phyloP scores from a whole-genome alignment of 2,888 invertebrate species.

The Auanema sp. region DNA sequence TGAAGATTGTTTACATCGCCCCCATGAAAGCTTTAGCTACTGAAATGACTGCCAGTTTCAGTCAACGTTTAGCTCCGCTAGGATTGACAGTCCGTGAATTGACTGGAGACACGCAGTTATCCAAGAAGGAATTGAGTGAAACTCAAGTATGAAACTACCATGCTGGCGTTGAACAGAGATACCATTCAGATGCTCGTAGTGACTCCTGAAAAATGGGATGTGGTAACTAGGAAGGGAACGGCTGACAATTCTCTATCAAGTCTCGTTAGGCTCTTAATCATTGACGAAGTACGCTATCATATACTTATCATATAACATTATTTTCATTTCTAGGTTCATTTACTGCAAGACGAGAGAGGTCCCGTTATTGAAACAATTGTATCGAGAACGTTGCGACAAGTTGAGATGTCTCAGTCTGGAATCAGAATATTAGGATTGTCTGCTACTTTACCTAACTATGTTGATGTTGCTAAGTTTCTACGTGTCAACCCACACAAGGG shows the following conservation, averaged over 20 bases:
- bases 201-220: conserved; percentile 99
- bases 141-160: conserved; percentile 73
- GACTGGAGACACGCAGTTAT: conserved; percentile 97
- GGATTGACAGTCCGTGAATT: conserved; percentile 83
- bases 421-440: conserved; percentile 83
- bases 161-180: background rate
- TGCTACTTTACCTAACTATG: conserved; percentile 94
- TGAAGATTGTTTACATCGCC: conserved; percentile 91
- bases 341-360: conserved; percentile 93
- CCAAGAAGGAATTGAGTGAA: conserved; percentile 86
- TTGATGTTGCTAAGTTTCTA: conserved; percentile 91
- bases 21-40: conserved; percentile 99
- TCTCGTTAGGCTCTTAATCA: conserved; percentile 87
- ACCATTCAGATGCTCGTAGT: conserved; percentile 81
- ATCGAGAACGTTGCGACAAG: conserved; percentile 86
- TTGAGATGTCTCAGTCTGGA: conserved; percentile 74
- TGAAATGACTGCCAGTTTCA: conserved; percentile 87
- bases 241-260: conserved; percentile 86
- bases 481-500: conserved; percentile 83
- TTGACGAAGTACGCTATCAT: conserved; percentile 75
- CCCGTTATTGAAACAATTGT: conserved; percentile 96
- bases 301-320: background rate
- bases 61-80: conserved; percentile 75
- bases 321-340: conserved; percentile 73
- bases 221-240: conserved; percentile 85